A percentile compares a stretch with the other conserved stretches of the same genome.
phyloP scores from a whole-genome alignment of 2,113 vertebrate species.

The Pterocles burchelli region DNA sequence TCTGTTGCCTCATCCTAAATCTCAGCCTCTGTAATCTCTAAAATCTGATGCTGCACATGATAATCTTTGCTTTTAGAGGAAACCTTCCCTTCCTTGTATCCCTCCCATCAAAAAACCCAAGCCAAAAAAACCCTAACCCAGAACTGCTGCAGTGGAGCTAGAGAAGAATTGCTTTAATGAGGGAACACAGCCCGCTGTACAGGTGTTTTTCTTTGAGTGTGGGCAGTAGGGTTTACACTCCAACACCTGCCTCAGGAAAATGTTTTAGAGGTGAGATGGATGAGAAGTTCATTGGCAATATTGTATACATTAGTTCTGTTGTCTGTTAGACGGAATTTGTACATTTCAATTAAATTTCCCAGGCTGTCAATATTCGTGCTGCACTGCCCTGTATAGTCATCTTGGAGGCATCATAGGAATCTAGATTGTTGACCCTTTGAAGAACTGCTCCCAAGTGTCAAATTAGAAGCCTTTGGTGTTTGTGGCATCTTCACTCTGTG shows the following conservation, averaged over 20 bases:
- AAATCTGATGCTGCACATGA: not conserved
- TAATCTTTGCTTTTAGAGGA: not conserved
- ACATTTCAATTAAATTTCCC: not conserved
- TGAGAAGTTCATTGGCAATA: not conserved
- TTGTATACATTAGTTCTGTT: not conserved
- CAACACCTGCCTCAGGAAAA: not conserved
- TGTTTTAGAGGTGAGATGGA: not conserved
- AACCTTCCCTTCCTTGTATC: not conserved
- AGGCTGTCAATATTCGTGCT: not conserved
- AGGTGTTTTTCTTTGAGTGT: not conserved
- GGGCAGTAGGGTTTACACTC: not conserved
- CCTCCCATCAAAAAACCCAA: not conserved
- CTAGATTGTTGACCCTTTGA: not conserved
- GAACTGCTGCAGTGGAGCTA: not conserved
- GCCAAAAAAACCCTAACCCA: not conserved
- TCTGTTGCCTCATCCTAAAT: not conserved
- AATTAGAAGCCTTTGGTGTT: not conserved
- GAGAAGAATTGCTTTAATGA: not conserved
- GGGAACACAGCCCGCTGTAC: not conserved
- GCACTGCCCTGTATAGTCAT: not conserved
- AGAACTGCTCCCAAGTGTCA: not conserved
- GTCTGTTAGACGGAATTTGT: not conserved
- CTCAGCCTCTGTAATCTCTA: not conserved
- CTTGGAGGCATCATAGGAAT: not conserved
- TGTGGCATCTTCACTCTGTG: not conserved